These are phyloP conservation scores for Salvator merianae DNA, from an alignment of 2,113 vertebrate species.

Conservation along the genomic window DNA sequence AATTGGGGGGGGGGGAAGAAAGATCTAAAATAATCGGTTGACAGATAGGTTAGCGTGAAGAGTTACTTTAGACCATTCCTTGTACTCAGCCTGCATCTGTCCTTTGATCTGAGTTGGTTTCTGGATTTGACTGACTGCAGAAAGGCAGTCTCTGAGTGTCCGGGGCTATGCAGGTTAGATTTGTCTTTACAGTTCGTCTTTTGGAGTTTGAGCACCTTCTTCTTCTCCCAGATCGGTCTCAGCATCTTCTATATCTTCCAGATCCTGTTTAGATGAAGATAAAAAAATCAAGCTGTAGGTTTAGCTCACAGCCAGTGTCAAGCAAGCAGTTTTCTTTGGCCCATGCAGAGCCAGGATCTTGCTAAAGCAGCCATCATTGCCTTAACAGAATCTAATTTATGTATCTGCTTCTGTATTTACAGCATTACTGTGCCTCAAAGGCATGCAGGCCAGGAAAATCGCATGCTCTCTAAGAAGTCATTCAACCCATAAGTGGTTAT, in stretches of 20 bases:
- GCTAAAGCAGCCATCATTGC: not conserved
- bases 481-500: not conserved
- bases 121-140: slow-evolving; percentile 52
- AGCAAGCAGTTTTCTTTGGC: not conserved
- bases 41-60: slow-evolving; percentile 55
- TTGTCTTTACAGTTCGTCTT: slow-evolving; percentile 89
- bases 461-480: slow-evolving; percentile 2
- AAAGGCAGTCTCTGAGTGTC: slow-evolving; percentile 60
- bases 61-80: slow-evolving; percentile 66
- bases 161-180: slow-evolving; percentile 48
- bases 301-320: not conserved
- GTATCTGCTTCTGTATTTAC: not conserved
- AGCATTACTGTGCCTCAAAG: not conserved
- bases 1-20: slow-evolving; percentile 48
- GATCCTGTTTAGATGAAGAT: slow-evolving; percentile 72
- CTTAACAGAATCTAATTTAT: not conserved
- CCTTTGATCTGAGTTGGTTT: slow-evolving; percentile 64
- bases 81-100: slow-evolving; percentile 62
- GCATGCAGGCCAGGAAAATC: not conserved
- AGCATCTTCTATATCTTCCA: slow-evolving; percentile 83
- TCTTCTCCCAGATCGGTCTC: slow-evolving; percentile 80
- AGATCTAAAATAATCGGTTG: slow-evolving; percentile 42
- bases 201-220: slow-evolving; percentile 79
- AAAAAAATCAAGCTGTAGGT: not conserved
- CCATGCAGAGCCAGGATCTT: not conserved